Base-by-base conservation (phyloP, 1,140 invertebrate species). In the Sycophaga agraensis region DNA sequence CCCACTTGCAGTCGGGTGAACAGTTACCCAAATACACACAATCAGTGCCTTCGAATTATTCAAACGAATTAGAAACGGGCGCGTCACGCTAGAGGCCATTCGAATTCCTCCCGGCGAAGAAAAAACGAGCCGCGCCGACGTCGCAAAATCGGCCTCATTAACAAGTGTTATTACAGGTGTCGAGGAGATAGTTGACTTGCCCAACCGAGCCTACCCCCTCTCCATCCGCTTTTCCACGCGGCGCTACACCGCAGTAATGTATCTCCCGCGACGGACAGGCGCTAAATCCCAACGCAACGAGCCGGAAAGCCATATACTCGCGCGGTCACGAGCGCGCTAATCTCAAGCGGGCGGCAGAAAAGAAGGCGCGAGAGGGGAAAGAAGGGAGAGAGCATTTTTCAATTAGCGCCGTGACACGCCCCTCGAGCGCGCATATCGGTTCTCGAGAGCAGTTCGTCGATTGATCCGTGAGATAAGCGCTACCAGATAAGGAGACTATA, bases 121-220 rank as follows among this genome's bases (percentile, higher is more conserved):
- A 24, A 51, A 51, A 22, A 37, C n/a, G n/a, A n/a, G n/a, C n/a
- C n/a, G n/a, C n/a, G n/a, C n/a, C n/a, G n/a, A 31, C 16, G 26
- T 17, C 21, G 39, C 17, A 16, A n/a, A 9, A 26, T 53, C 39
- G 39, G n/a, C 22, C 39, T 55, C 39, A 16, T 55, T 55, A 53
- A 19, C 24, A 43, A 48, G 37, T 49, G 35, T 49, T 58, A 50
- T 58, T 58, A 49, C 45, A 49, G 56, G 45, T 58, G 56, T 49
- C n/a, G 11, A 49, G 35, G 4, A 11, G 46, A 39, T 58, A 28
- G 21, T 48, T 34, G 34, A n/a, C n/a, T 57, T 17, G 31, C 42
- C 14, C 39, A 21, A 56, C 2, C 43, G 14, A 9, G 22, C 12
- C 14, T n/a, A 35, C n/a, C 22, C n/a, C n/a, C n/a, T n/a, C n/a